Conservation (phyloP, 2,113 vertebrate genomes). For the Aramus guarauna region DNA sequence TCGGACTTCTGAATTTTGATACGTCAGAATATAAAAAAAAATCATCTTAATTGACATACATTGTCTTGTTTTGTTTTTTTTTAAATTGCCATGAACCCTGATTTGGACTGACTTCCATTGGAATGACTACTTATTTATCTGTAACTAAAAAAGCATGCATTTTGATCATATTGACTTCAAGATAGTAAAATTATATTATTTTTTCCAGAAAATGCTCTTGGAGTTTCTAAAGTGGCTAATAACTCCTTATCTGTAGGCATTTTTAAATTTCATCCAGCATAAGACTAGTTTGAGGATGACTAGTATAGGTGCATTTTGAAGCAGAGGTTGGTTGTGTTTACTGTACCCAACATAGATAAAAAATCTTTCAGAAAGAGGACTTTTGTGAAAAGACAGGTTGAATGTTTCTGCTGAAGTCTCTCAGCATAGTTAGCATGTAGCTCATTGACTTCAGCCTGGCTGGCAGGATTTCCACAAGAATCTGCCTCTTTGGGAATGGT, state of each 20-base stretch:
- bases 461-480: background rate
- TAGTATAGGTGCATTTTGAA: background rate
- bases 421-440: background rate
- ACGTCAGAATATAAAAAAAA: background rate
- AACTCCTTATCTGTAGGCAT: background rate
- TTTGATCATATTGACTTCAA: background rate
- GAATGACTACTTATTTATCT: background rate
- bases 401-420: background rate
- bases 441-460: background rate
- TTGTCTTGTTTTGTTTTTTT: background rate
- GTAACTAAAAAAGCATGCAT: background rate
- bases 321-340: background rate
- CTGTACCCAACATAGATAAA: background rate
- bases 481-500: background rate
- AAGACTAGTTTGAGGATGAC: background rate
- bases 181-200: background rate
- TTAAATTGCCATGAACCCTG: background rate
- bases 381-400: background rate
- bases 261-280: background rate
- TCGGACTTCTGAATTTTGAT: background rate
- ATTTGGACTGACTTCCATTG: background rate
- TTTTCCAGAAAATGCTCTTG: background rate
- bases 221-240: background rate
- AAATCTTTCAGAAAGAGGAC: background rate
- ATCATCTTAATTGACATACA: rapidly evolving